phyloP scores from a whole-genome alignment of 2,888 invertebrate species.

The Nipponacmea schrenckii region DNA sequence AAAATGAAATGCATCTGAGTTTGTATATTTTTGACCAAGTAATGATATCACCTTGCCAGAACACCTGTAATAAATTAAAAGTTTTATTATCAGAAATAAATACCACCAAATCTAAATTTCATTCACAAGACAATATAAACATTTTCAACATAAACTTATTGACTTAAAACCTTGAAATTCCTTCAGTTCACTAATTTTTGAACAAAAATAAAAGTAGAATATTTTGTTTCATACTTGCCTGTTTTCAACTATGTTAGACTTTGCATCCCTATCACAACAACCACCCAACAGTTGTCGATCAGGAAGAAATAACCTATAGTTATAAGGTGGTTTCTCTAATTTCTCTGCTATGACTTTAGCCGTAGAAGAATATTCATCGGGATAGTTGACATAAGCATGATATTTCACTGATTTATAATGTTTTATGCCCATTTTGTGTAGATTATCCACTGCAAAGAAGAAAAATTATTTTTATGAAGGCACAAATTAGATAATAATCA shows the following conservation, averaged over 20 bases:
- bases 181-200: too few relatives aligned
- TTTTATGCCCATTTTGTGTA: too few relatives aligned
- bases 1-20: not conserved
- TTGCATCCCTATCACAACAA: not conserved
- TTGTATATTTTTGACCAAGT: not conserved
- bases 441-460: too few relatives aligned
- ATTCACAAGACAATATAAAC: too few relatives aligned
- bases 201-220: not conserved
- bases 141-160: too few relatives aligned
- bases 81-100: too few relatives aligned
- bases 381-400: slow-evolving; percentile 14
- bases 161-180: too few relatives aligned
- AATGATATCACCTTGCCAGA: not conserved
- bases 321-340: slow-evolving; percentile 11
- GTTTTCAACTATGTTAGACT: slow-evolving; percentile 8
- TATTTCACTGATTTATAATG: not conserved
- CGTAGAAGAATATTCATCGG: not conserved
- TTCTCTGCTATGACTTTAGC: slow-evolving; percentile 5
- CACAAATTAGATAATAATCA: too few relatives aligned
- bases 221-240: not conserved
- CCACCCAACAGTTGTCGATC: slow-evolving; percentile 11
- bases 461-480: too few relatives aligned
- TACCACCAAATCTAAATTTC: too few relatives aligned
- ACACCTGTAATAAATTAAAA: not conserved
- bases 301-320: slow-evolving; percentile 11